Conservation (phyloP, 2,797 vertebrate species). For the Decapterus maruadsi region DNA sequence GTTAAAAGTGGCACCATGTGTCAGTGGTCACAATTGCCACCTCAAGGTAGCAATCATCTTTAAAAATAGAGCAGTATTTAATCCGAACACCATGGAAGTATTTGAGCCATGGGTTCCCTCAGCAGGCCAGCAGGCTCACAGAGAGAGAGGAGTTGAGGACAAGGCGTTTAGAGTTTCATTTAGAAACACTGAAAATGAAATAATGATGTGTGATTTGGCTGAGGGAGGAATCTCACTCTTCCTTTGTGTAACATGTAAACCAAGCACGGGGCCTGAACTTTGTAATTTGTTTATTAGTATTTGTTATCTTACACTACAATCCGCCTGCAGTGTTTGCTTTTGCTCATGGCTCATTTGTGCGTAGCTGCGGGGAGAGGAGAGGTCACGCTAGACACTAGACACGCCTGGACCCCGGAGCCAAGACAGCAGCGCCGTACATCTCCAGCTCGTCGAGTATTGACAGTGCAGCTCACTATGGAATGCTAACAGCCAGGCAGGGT, state of each 20-base stretch:
- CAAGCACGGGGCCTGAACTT: neutral
- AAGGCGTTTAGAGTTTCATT: neutral
- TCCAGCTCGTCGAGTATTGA: constrained; percentile 59
- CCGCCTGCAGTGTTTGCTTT: neutral
- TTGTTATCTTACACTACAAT: neutral
- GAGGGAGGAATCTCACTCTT: neutral
- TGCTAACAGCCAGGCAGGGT: constrained; percentile 65
- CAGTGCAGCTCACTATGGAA: constrained; percentile 63
- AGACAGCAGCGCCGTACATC: constrained; percentile 42
- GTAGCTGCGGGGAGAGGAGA: constrained; percentile 12
- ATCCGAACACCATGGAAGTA: constrained; percentile 6
- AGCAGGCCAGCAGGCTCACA: neutral
- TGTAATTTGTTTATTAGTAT: neutral
- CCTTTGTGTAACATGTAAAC: neutral
- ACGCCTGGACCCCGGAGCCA: constrained; percentile 21
- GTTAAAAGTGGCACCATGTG: neutral
- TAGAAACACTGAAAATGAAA: neutral
- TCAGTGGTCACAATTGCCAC: neutral
- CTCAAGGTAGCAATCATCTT: constrained; percentile 26
- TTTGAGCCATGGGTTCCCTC: constrained; percentile 22
- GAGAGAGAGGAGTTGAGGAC: constrained; percentile 15
- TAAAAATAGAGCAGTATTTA: constrained; percentile 31
- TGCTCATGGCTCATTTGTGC: constrained; percentile 5
- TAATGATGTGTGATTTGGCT: neutral
- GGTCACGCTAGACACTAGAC: constrained; percentile 17